Base-by-base conservation (phyloP, 1,140 invertebrate species). In the Liolophura sinensis region DNA sequence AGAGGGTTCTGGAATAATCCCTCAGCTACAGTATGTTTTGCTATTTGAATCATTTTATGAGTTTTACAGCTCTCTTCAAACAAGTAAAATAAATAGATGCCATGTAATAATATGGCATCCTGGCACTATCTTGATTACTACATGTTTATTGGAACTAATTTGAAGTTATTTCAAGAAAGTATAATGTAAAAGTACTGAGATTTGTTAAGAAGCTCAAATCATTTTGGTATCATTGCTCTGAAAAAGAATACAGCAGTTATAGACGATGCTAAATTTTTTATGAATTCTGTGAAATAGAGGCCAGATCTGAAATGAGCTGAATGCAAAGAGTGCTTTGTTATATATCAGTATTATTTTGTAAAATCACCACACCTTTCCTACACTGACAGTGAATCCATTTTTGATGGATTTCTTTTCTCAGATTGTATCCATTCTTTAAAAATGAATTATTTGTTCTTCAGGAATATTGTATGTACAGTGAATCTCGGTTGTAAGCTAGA, bases 401-500 rank as follows among this genome's bases (percentile, higher is more conserved):
- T 40, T 60, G 60, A 7, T 55, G 9, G 20, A 55, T 12, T 40
- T 12, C 11, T 56, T 62, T 6, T 20, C 25, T 56, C 31, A 15
- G 40, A 25, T 9, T 60, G 48, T 59, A 24, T n/a, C 65, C 14
- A 49, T 15, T 31, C 25, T 6, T 61, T 4, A 12, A 63, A 20
- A n/a, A n/a, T n/a, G n/a, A n/a, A 60, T 80, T 79, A 77, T 82
- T 74, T 88, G 88, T 69, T n/a, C 76, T 78, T 62, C 70, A 85
- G 84, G 68, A 86, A 86, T 71, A 86, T 99, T 79, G 97, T 99
- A 0, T 98, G 96, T 50, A 99, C 97, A 56, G 96, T 99, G 0
- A 99, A 98, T 86, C 86, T 99, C 63, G 95, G 92, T 76, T 98
- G 96, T 73, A 81, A 81, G 58, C 69, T 85, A 46, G 84, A 85